These are phyloP conservation scores for Caerostris darwini DNA, from an alignment of 1,140 invertebrate genomes.

Conservation along the genomic window DNA sequence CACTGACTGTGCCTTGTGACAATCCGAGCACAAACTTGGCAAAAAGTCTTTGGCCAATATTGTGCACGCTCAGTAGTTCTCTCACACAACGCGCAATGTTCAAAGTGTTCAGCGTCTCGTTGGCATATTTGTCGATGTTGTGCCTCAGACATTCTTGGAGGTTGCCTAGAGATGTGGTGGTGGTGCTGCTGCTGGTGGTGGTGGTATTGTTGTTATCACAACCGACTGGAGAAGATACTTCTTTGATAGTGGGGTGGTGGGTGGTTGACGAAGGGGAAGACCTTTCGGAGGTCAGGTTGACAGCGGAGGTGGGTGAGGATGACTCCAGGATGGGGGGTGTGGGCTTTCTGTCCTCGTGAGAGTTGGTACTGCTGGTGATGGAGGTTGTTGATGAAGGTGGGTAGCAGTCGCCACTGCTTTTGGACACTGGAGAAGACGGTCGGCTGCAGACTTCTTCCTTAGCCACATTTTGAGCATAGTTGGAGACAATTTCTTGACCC, in stretches of 20 bases:
- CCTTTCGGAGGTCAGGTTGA: constrained; percentile 57
- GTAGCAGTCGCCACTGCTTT: not conserved
- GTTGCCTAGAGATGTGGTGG: constrained; percentile 84
- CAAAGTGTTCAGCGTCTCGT: constrained; percentile 95
- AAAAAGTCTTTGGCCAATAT: constrained; percentile 98
- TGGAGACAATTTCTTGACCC: constrained; percentile 89
- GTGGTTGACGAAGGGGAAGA: constrained; percentile 49
- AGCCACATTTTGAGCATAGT: constrained; percentile 81
- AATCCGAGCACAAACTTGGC: constrained; percentile 99
- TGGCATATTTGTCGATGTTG: constrained; percentile 96
- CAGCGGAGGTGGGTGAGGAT: not conserved
- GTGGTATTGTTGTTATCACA: constrained; percentile 46
- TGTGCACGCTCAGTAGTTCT: constrained; percentile 97
- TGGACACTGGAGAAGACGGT: constrained; percentile 61
- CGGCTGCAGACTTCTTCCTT: constrained; percentile 80
- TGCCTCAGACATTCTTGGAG: constrained; percentile 95
- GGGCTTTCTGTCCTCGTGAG: constrained; percentile 63
- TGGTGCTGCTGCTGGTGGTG: not conserved
- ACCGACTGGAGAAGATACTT: not conserved
- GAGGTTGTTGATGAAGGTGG: constrained; percentile 27
- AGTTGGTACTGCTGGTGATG: constrained; percentile 34
- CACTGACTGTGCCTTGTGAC: constrained; percentile 98
- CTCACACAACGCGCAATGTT: constrained; percentile 96
- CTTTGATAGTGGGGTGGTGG: constrained; percentile 29
- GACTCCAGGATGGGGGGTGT: not conserved